Evolutionary conservation across 2,113 vertebrate species (phyloP).

Genomic region (Phyllostomus hastatus): DNA sequence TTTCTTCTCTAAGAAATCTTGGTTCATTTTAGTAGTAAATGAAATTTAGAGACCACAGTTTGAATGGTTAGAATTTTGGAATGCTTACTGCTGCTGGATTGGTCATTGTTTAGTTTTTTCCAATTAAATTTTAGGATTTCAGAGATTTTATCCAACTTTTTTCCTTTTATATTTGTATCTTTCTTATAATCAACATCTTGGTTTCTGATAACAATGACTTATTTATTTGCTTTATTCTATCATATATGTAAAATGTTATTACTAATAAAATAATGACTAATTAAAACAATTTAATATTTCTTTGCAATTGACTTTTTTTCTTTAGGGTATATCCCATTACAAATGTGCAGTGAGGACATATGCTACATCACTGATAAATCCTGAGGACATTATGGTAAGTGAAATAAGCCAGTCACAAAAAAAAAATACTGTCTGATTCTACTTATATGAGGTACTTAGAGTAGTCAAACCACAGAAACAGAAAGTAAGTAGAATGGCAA

Average conservation of each 20-base stretch:
- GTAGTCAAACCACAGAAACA: neutral
- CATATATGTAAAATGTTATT: neutral
- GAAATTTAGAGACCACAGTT: neutral
- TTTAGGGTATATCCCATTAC: neutral
- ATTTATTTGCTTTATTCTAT: slow-evolving; percentile 32
- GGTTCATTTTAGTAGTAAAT: slow-evolving; percentile 21
- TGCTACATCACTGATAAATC: neutral
- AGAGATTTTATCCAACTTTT: neutral
- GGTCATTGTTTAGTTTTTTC: neutral
- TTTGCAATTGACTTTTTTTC: neutral
- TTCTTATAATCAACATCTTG: neutral
- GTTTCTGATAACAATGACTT: neutral
- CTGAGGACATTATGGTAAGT: neutral
- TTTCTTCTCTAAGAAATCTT: neutral
- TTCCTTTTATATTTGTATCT: slow-evolving; percentile 15
- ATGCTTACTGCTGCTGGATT: neutral
- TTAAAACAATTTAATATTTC: neutral
- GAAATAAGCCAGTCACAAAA: neutral
- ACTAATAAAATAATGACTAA: slow-evolving; percentile 1
- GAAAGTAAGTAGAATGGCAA: neutral
- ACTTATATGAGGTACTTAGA: neutral
- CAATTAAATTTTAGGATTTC: slow-evolving; percentile 10
- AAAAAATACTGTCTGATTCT: neutral
- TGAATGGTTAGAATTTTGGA: neutral
- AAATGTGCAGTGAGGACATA: slow-evolving; percentile 11